Evolutionary conservation across 2,113 vertebrate species (phyloP).

Genomic region (Myxocyprinus asiaticus): DNA sequence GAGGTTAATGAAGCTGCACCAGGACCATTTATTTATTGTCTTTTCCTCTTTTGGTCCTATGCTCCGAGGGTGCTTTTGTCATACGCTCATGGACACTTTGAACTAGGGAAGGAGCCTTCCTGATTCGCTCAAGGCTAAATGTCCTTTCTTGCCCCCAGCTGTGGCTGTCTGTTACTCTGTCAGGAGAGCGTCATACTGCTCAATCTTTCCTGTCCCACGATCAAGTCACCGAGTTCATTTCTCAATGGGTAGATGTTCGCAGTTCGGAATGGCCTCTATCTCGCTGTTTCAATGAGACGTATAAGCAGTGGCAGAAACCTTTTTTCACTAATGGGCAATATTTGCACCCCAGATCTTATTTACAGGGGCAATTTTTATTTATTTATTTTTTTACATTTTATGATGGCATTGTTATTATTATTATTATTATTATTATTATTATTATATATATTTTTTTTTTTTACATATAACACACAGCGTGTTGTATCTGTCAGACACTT

Average conservation of each 20-base stretch:
- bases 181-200: slow-evolving; percentile 1
- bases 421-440: too few relatives aligned
- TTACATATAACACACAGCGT: too few relatives aligned
- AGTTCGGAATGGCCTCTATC: not conserved
- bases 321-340: too few relatives aligned
- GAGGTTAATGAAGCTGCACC: slow-evolving; percentile 39
- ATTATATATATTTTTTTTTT: too few relatives aligned
- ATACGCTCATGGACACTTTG: slow-evolving; percentile 23
- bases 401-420: too few relatives aligned
- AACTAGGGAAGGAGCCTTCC: slow-evolving; percentile 2
- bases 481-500: too few relatives aligned
- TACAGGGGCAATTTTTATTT: too few relatives aligned
- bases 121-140: too few relatives aligned
- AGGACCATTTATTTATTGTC: slow-evolving; percentile 29
- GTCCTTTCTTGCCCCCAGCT: slow-evolving; percentile 53
- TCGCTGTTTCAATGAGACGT: not conserved
- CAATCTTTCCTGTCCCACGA: not conserved
- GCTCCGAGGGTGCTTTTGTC: not conserved
- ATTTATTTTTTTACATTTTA: too few relatives aligned
- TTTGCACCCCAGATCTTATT: too few relatives aligned
- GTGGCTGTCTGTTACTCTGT: slow-evolving; percentile 48
- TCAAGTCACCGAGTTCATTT: slow-evolving; percentile 1
- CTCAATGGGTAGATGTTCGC: not conserved
- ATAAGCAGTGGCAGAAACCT: too few relatives aligned
- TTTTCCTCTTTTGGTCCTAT: not conserved